These are phyloP conservation scores for Chrysolina oricalcia DNA, from an alignment of 2,888 invertebrate genomes.

Conservation along the genomic window DNA sequence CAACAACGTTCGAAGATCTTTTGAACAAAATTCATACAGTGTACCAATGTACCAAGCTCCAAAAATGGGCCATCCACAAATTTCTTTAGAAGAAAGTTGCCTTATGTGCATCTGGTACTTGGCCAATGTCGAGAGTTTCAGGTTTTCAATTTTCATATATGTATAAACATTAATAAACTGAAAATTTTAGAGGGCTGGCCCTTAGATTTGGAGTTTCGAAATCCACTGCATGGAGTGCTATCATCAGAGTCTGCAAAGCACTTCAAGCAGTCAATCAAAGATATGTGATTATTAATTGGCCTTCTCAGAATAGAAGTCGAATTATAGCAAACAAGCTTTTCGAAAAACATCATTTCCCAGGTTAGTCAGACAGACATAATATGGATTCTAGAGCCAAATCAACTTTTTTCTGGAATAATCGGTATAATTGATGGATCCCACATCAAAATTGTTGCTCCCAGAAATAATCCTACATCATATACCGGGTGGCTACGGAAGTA, in stretches of 20 bases:
- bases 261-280: conserved; percentile 3
- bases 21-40: conserved; percentile 11
- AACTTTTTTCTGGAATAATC: too few species aligned
- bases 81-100: conserved; percentile 10
- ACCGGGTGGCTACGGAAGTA: too few species aligned
- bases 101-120: conserved; percentile 11
- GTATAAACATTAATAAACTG: neutral
- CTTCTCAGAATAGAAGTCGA: conserved; percentile 1
- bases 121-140: conserved; percentile 2
- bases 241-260: conserved; percentile 22
- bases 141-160: neutral
- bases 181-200: neutral
- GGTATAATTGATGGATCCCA: too few species aligned
- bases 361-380: too few species aligned
- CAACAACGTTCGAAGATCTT: conserved; percentile 11
- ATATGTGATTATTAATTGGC: conserved; percentile 22
- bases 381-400: too few species aligned
- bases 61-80: conserved; percentile 8
- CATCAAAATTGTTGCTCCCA: too few species aligned
- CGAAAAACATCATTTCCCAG: conserved; percentile 15
- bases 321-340: conserved; percentile 11
- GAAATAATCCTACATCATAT: too few species aligned
- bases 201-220: conserved; percentile 15
- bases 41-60: conserved; percentile 7
- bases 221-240: conserved; percentile 14